These are phyloP conservation scores for Aspiorhynchus laticeps DNA, from an alignment of 2,113 vertebrate species.

Conservation along the genomic window DNA sequence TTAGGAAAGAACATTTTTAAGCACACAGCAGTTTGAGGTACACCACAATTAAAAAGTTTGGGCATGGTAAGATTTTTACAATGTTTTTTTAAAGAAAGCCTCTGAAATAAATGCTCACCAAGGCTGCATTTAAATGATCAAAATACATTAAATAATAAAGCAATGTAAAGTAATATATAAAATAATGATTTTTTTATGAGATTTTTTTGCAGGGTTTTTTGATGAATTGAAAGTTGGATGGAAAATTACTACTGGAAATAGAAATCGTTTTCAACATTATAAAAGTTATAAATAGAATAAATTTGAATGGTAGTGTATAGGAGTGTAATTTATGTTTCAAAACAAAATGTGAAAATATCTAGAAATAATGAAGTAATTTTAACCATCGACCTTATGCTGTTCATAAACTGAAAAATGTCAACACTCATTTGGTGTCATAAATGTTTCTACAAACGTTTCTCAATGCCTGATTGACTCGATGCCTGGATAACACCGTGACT, in stretches of 20 bases:
- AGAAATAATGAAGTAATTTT: not conserved
- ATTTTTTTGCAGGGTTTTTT: no score
- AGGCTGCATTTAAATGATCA: not conserved
- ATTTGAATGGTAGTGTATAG: not conserved
- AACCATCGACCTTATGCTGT: not conserved
- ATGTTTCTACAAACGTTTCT: not conserved
- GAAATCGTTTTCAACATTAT: no score
- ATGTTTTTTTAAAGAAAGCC: not conserved
- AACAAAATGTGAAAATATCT: not conserved
- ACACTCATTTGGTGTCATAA: not conserved
- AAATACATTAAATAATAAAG: not conserved
- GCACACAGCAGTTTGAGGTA: not conserved
- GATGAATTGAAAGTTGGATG: no score
- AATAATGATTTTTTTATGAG: no score
- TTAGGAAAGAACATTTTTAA: not conserved
- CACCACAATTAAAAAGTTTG: not conserved
- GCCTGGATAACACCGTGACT: not conserved
- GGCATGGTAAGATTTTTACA: not conserved
- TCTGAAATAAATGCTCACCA: not conserved
- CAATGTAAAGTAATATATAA: no score
- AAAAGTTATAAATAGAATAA: no score
- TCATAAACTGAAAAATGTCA: not conserved
- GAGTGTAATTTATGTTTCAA: not conserved
- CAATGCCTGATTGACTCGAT: not conserved
- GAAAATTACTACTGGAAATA: no score